Base-by-base conservation (phyloP, 2,888 invertebrate genomes). In the Cantharis rufa region DNA sequence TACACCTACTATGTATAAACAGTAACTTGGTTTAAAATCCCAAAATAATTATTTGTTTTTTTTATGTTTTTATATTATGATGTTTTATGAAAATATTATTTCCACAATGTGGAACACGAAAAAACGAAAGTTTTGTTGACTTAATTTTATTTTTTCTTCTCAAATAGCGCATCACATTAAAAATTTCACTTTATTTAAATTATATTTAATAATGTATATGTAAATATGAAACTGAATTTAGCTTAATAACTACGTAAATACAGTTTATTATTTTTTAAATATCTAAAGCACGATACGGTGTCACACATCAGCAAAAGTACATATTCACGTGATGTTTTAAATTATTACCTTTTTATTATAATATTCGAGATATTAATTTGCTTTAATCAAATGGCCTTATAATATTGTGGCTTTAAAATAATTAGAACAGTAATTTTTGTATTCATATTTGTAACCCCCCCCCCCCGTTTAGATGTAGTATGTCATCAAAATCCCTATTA, bases 151-250 rank as follows among this genome's bases (percentile, higher is more conserved):
- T 66, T 66, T 66, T 66, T 66, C 64, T 18, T 66, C 64, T 66
- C 21, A 24, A 66, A 21, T 66, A 66, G 24, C 21, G 18, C 64
- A 66, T 66, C 64, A 16, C 16, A 15, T 21, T 24, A 15, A 66
- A 66, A 66, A 66, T 66, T 66, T 48, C 24, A 62, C 61, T 71
- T 71, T 71, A 71, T 24, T 73, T n/a, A 15, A 66, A 48, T 32
- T 28, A 68, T n/a, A 32, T 32, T 32, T 32, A 32, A 32, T 48
- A 48, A n/a, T 48, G 48, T 48, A n/a, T 48, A 48, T 48, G 48
- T n/a, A 48, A 48, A 48, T 48, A 48, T 48, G 48, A n/a, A 48
- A 9, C 7, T n/a, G 48, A 48, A 48, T 48, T 48, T 48, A 48
- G 7, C n/a, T 48, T 48, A 48, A 48, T n/a, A 48, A 48, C 48